These are phyloP conservation scores for Rhyacophila brunnea DNA, from an alignment of 1,140 invertebrate genomes.

Conservation along the genomic window DNA sequence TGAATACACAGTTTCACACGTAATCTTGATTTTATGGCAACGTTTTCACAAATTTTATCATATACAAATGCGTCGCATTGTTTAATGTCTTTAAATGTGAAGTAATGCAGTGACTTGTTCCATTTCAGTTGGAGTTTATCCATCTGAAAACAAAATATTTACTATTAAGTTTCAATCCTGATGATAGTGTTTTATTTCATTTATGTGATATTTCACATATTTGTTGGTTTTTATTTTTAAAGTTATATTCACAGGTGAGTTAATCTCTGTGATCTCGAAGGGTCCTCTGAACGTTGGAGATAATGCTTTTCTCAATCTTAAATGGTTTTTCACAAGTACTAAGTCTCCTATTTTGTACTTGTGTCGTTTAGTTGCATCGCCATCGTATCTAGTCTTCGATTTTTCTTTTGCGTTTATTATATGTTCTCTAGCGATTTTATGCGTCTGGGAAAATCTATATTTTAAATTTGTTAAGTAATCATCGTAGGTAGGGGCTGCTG, in stretches of 20 bases:
- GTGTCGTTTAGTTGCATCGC: slow-evolving; percentile 24
- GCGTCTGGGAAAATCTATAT: slow-evolving; percentile 38
- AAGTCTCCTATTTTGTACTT: slow-evolving; percentile 32
- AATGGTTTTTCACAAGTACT: slow-evolving; percentile 2
- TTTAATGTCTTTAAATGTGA: too few relatives aligned
- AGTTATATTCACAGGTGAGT: not conserved
- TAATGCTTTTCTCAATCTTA: slow-evolving; percentile 5
- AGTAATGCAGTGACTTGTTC: not conserved
- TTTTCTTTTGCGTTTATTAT: slow-evolving; percentile 31
- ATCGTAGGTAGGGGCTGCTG: slow-evolving; percentile 38
- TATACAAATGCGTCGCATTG: too few relatives aligned
- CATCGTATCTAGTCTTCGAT: slow-evolving; percentile 39
- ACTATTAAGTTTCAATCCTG: too few relatives aligned
- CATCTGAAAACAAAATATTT: not conserved
- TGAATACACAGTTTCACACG: too few relatives aligned
- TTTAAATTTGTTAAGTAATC: slow-evolving; percentile 38
- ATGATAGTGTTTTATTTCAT: slow-evolving; percentile 1
- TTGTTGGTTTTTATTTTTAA: slow-evolving; percentile 1
- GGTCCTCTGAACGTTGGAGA: slow-evolving; percentile 12
- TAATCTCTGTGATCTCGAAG: slow-evolving; percentile 1
- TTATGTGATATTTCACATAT: not conserved
- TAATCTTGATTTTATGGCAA: too few relatives aligned
- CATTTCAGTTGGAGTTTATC: not conserved
- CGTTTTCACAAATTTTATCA: too few relatives aligned
- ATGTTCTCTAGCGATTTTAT: slow-evolving; percentile 35